These are phyloP conservation scores for Benitochromis conjunctus DNA, from an alignment of 2,113 vertebrate species.

Conservation along the genomic window DNA sequence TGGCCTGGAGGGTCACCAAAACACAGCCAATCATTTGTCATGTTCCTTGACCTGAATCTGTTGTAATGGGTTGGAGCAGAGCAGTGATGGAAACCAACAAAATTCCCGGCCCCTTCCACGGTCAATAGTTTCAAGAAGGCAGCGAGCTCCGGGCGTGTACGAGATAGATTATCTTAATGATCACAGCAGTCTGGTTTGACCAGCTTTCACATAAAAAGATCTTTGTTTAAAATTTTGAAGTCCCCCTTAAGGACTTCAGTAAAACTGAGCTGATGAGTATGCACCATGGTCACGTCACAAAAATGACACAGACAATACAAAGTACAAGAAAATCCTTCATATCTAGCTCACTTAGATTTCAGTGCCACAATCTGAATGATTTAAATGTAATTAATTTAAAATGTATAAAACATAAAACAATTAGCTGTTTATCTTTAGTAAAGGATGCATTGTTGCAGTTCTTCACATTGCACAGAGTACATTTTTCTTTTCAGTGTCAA, in stretches of 20 bases:
- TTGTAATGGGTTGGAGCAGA: slow-evolving; percentile 35
- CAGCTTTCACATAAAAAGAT: background rate
- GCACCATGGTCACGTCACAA: accelerated
- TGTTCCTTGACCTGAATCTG: slow-evolving; percentile 59
- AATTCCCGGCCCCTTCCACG: background rate
- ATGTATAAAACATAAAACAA: background rate
- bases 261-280: background rate
- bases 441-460: background rate
- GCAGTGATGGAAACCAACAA: slow-evolving; percentile 25
- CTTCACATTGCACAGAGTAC: background rate
- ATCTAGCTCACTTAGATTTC: background rate
- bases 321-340: accelerated
- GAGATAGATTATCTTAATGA: background rate
- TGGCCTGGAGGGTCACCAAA: slow-evolving; percentile 41
- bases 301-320: background rate
- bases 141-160: background rate
- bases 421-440: background rate
- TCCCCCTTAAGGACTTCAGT: background rate
- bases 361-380: background rate
- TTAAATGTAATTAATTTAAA: accelerated
- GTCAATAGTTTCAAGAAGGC: slow-evolving; percentile 6
- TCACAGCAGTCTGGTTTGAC: background rate
- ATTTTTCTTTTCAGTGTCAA: background rate
- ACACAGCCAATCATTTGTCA: slow-evolving; percentile 56
- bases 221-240: background rate